Base-by-base conservation (phyloP, 2,113 vertebrate species). In the Spheniscus mendiculus region DNA sequence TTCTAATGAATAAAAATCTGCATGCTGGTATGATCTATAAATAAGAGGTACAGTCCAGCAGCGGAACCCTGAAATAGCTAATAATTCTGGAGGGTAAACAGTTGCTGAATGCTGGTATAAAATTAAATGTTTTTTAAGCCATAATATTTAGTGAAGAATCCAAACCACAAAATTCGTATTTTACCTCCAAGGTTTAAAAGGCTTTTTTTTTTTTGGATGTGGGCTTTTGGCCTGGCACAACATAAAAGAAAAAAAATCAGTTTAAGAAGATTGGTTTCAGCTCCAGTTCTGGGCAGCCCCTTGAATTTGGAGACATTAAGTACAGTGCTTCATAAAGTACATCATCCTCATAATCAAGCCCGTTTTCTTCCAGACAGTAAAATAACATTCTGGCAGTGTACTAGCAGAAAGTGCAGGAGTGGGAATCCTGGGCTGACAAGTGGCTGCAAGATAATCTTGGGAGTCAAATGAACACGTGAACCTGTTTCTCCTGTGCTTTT, bases 1-100 rank as follows among this genome's bases (percentile, higher is more conserved):
- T 87, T 73, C 55, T 92, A 92, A 91, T 61, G 47, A 83, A 93
- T 78, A 94, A 96, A 96, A 95, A 86, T 86, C 69, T 81, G 49
- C 78, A 45, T 80, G 29, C 34, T 95, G 63, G 5, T 40, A 86
- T 78, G 42, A 56, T 83, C 80, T 83, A 77, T 94, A 95, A 95
- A 70, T 92, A 93, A 89, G 69, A 96, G 45, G 70, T 80, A 82
- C 25, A 50, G 55, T 63, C 89, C 83, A 73, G 38, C 38, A 87
- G 38, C 66, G 93, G 81, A 93, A 73, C 16, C 16, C 59, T 91
- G 81, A 90, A 95, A 93, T 44, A 80, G 59, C 34, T 87, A 81
- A 80, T 95, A 95, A 89, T 90, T 96, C 69, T 83, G 38, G 71
- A 90, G 61, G 74, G 42, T 62, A 88, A 93, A 84, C 15, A 78